Conservation (phyloP, 2,888 invertebrate genomes). For the Bombylius discolor region DNA sequence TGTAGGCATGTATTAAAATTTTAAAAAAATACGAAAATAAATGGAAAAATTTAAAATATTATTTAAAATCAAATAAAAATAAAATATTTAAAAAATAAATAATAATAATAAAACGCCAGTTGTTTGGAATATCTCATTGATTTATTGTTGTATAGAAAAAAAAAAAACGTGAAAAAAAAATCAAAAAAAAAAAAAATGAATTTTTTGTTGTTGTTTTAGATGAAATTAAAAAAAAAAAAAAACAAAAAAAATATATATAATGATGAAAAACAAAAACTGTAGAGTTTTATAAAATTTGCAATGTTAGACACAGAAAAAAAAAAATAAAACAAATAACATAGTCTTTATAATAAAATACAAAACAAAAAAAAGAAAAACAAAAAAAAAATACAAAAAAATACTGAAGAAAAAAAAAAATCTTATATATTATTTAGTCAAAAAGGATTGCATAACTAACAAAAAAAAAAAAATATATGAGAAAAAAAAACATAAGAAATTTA, state of each 20-base stretch:
- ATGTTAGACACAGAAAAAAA: background rate
- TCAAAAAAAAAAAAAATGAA: slow-evolving; percentile 8
- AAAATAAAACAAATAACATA: background rate
- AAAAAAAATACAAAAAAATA: too few species aligned
- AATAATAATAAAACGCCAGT: slow-evolving; percentile 2
- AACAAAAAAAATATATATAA: slow-evolving; percentile 7
- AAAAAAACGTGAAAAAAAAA: slow-evolving; percentile 14
- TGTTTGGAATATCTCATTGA: slow-evolving; percentile 6
- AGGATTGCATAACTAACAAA: background rate
- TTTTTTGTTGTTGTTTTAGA: slow-evolving; percentile 12
- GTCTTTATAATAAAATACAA: too few species aligned
- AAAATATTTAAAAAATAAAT: background rate
- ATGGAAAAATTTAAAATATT: slow-evolving; percentile 5
- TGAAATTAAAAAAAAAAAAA: slow-evolving; percentile 8
- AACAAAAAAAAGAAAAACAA: too few species aligned
- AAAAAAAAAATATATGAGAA: slow-evolving; percentile 4
- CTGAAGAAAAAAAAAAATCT: too few species aligned
- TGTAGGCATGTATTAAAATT: background rate
- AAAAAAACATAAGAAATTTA: slow-evolving; percentile 1
- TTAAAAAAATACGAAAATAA: background rate
- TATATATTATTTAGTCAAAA: too few species aligned
- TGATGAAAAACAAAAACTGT: background rate
- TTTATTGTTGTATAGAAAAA: background rate
- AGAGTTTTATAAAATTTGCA: background rate
- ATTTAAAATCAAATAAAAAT: background rate